Conservation (phyloP, 2,113 vertebrate species). For the Cercopithecus mona region DNA sequence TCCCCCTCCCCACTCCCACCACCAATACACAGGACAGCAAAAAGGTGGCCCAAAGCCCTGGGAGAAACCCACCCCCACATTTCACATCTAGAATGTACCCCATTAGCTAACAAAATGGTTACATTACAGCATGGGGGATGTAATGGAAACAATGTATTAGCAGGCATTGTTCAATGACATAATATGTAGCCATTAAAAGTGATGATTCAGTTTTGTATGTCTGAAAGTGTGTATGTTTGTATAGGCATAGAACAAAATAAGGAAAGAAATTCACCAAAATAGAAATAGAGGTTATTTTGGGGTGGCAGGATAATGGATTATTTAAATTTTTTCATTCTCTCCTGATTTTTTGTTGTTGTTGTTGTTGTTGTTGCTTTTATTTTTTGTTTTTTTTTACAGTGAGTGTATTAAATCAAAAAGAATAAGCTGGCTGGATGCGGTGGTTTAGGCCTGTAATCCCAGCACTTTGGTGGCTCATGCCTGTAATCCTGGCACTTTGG, state of each 20-base stretch:
- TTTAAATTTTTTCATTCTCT: neutral
- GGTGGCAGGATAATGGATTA: neutral
- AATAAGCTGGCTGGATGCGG: neutral
- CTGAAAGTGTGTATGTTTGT: neutral
- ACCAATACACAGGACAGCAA: neutral
- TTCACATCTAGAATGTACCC: neutral
- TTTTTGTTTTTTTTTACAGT: neutral
- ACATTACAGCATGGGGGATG: too few relatives aligned
- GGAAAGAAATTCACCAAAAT: neutral
- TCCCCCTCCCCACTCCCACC: neutral
- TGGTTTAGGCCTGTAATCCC: neutral
- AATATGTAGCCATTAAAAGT: neutral
- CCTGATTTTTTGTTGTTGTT: neutral
- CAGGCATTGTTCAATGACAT: neutral
- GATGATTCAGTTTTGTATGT: neutral
- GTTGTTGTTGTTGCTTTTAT: neutral
- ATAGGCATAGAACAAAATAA: neutral
- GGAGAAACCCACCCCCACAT: neutral
- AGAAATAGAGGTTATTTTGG: neutral
- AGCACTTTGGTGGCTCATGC: neutral
- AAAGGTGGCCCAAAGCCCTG: neutral
- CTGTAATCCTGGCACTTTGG: neutral
- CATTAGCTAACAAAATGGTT: neutral
- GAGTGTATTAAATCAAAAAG: neutral
- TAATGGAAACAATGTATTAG: neutral